Conservation (phyloP, 2,113 vertebrate species). For the Hippolais icterina region DNA sequence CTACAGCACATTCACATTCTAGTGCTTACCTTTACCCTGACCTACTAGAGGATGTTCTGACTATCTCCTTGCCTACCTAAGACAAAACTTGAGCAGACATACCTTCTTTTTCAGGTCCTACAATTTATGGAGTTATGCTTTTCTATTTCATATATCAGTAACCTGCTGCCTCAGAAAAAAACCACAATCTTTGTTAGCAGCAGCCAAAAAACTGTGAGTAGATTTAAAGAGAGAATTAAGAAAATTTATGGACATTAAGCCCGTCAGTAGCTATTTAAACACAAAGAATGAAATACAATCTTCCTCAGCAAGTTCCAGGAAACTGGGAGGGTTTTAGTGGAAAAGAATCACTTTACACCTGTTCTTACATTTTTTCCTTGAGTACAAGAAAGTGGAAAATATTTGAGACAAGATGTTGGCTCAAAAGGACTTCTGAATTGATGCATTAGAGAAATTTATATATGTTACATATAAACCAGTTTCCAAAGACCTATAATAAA, state of each 20-base stretch:
- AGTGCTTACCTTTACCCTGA: not conserved
- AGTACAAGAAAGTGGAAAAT: not conserved
- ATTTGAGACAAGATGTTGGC: not conserved
- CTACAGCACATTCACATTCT: not conserved
- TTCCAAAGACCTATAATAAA: not conserved
- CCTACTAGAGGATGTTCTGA: not conserved
- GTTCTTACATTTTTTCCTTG: slow-evolving; percentile 1
- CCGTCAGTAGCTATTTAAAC: not conserved
- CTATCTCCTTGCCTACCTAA: not conserved
- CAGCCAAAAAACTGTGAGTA: not conserved
- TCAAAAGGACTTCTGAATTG: not conserved
- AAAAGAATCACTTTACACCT: slow-evolving; percentile 5
- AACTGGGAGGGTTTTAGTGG: not conserved
- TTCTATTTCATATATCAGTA: not conserved
- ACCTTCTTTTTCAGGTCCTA: not conserved
- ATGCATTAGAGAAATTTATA: not conserved
- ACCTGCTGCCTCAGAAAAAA: not conserved
- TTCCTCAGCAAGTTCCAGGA: not conserved
- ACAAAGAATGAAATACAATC: not conserved
- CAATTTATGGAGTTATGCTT: not conserved
- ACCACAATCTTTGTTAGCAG: not conserved
- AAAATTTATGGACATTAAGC: not conserved
- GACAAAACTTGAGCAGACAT: not conserved
- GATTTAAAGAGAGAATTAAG: not conserved
- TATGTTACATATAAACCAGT: not conserved